phyloP scores from a whole-genome alignment of 2,888 invertebrate species.

The Morpho achilles region DNA sequence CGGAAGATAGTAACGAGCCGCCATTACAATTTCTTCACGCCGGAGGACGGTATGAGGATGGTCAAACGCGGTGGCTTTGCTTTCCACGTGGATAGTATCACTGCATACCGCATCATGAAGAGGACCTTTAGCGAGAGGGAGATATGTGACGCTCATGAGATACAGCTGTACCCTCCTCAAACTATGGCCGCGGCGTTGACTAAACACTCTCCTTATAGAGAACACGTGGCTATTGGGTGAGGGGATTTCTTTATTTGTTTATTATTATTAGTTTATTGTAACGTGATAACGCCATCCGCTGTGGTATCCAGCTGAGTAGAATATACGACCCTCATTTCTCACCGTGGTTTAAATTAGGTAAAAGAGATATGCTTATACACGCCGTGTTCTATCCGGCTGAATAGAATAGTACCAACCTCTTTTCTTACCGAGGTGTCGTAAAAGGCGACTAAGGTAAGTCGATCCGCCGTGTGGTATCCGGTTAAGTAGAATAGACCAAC shows the following conservation, averaged over 20 bases:
- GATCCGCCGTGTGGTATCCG: too few relatives aligned
- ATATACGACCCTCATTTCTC: too few relatives aligned
- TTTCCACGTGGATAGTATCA: slow-evolving; percentile 83
- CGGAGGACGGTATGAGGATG: slow-evolving; percentile 76
- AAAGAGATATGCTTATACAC: too few relatives aligned
- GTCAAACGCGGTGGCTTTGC: slow-evolving; percentile 84
- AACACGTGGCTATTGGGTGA: slow-evolving; percentile 81
- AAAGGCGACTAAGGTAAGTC: too few relatives aligned
- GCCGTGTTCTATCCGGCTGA: too few relatives aligned
- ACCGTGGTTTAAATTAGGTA: too few relatives aligned
- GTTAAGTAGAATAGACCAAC: too few relatives aligned
- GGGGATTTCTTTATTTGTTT: background rate
- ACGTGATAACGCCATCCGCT: too few relatives aligned
- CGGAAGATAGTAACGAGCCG: slow-evolving; percentile 70
- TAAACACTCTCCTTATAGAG: slow-evolving; percentile 81
- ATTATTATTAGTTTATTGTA: too few relatives aligned
- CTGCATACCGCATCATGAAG: slow-evolving; percentile 83
- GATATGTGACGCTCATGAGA: slow-evolving; percentile 83
- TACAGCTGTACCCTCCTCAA: slow-evolving; percentile 80
- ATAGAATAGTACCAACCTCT: too few relatives aligned
- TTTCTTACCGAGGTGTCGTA: too few relatives aligned
- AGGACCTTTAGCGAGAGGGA: slow-evolving; percentile 82
- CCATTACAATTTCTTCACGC: slow-evolving; percentile 67
- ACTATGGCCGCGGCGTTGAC: slow-evolving; percentile 76
- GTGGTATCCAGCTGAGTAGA: too few relatives aligned